Evolutionary conservation across 2,113 vertebrate species (phyloP), one percentile per base, ranked within the genome.

Genomic region (Hydropotes inermis): DNA sequence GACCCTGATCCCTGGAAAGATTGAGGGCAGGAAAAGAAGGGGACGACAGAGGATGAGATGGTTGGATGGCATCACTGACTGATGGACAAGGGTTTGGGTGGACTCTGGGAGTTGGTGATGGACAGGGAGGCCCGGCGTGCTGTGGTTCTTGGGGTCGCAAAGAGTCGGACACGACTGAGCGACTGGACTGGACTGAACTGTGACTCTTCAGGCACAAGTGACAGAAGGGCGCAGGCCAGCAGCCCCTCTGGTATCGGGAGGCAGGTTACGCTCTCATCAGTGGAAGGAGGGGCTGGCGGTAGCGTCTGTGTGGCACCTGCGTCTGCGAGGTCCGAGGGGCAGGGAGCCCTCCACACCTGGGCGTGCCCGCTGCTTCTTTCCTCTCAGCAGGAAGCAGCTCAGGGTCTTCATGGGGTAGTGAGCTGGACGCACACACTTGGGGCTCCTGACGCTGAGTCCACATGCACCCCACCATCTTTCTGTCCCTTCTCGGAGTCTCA

Each of bases 261-360:
- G 76, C 76, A 30, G 45, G 45, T 6, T 39, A 12, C 3, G 0
- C 67, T 25, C 11, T 15, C 8, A 6, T 50, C 78, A 3, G 43
- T 6, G 64, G 64, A 1, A 33, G n/a, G 14, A 5, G 28, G 12
- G 76, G 11, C 28, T 1, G 27, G 8, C 16, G 9, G 45, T 3
- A 5, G 16, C 8, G 0, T 33, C 45, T 4, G 4, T 14, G 4
- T 1, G 9, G 45, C 27, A 19, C 16, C 76, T 11, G 23, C 1
- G 28, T 33, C 14, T 79, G 15, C 0, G 45, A 19, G 2, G 47
- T 21, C 6, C 0, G 0, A 1, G 45, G 4, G 3, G 28, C 3
- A 9, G 45, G 10, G 47, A 30, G 15, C 5, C 47, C 47, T 21
- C 17, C 10, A 4, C 0, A 0, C 28, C 1, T 5, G 47, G 47